A percentile compares a stretch with the other conserved stretches of the same genome.
Evolutionary conservation across 2,797 vertebrate genomes (phyloP).

Genomic region (Yasuhikotakia modesta): DNA sequence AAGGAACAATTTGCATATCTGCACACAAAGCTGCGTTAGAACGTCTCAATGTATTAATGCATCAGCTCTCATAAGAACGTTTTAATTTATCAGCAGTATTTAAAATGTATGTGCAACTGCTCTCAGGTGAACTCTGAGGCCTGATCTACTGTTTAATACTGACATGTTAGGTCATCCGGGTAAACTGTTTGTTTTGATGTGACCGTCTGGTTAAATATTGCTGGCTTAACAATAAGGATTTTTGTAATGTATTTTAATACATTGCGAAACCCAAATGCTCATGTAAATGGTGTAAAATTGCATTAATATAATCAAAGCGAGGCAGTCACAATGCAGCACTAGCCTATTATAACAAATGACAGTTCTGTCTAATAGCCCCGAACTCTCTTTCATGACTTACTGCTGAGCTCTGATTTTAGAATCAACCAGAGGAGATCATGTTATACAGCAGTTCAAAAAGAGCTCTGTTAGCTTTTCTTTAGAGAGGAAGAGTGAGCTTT

Average conservation of each 20-base stretch:
- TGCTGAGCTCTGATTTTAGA: background rate
- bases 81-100: constrained; percentile 32
- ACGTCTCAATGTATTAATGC: constrained; percentile 19
- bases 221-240: background rate
- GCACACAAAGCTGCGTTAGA: constrained; percentile 23
- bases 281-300: too few relatives aligned
- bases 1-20: constrained; percentile 44
- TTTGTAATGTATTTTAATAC: background rate
- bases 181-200: constrained; percentile 11
- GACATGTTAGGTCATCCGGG: constrained; percentile 16
- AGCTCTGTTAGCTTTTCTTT: background rate
- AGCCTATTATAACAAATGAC: background rate
- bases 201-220: background rate
- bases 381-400: background rate
- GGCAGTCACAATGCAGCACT: background rate
- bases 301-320: background rate
- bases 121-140: constrained; percentile 2
- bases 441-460: background rate
- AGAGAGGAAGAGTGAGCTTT: background rate
- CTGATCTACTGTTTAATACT: background rate
- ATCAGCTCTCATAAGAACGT: constrained; percentile 5
- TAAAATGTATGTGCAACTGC: constrained; percentile 1
- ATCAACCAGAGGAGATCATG: background rate
- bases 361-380: background rate
- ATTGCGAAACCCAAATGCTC: too few relatives aligned